phyloP scores from a whole-genome alignment of 2,797 vertebrate species.

The Chrysocyon brachyurus region DNA sequence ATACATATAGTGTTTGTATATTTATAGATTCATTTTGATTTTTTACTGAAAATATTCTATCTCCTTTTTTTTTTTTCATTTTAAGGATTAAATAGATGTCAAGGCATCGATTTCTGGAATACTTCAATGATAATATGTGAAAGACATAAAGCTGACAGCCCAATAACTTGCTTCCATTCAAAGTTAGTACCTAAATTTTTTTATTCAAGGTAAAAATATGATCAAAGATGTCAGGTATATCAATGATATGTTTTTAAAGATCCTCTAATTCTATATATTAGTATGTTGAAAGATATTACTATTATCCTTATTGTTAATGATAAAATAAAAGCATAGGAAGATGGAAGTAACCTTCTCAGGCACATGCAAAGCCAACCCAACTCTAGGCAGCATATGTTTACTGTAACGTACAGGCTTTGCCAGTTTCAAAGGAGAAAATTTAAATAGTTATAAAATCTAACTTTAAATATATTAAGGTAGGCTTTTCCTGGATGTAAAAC shows the following conservation, averaged over 20 bases:
- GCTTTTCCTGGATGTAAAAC: background rate
- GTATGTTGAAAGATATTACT: background rate
- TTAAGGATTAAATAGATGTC: background rate
- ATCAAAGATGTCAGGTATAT: background rate
- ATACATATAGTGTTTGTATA: background rate
- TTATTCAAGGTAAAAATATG: background rate
- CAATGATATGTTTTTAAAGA: background rate
- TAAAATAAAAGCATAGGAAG: background rate
- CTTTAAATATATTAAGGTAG: background rate
- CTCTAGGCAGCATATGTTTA: background rate
- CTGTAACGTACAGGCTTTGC: background rate
- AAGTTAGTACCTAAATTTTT: constrained; percentile 40
- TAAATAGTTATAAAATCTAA: constrained; percentile 10
- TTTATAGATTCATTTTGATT: constrained; percentile 14
- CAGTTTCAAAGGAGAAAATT: constrained; percentile 42
- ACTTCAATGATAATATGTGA: background rate
- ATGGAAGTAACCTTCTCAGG: background rate
- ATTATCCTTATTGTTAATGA: background rate
- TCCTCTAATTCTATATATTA: background rate
- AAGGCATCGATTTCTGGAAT: constrained; percentile 15
- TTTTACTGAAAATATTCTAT: background rate
- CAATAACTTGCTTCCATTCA: constrained; percentile 46
- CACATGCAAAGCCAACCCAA: background rate
- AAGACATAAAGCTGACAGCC: background rate
- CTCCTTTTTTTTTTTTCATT: background rate